A percentile compares a stretch with the other conserved stretches of the same genome.
phyloP scores from a whole-genome alignment of 2,888 invertebrate species.

The Leucophenga maculata region DNA sequence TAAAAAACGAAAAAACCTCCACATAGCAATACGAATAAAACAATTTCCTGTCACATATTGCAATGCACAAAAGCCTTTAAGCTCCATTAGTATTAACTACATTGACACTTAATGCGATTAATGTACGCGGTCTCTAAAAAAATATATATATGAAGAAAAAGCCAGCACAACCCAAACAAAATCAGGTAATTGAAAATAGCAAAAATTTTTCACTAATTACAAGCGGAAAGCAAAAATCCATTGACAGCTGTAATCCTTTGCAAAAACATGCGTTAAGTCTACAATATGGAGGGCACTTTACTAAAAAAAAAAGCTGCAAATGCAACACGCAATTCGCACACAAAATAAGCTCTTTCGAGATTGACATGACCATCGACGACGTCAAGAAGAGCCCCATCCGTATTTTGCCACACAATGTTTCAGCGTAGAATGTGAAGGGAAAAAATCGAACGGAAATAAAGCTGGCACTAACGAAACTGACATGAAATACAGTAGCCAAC shows the following conservation, averaged over 20 bases:
- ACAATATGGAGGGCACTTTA: too few relatives aligned
- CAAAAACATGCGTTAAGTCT: conserved; percentile 20
- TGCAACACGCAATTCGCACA: conserved; percentile 15
- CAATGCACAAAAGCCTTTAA: conserved; percentile 31
- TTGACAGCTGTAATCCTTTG: conserved; percentile 30
- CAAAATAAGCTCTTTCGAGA: conserved; percentile 13
- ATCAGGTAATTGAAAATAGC: conserved; percentile 16
- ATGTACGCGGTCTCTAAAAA: conserved; percentile 27
- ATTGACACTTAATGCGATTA: conserved; percentile 40
- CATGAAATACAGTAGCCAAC: not conserved
- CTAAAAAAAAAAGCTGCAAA: not conserved
- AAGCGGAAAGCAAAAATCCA: conserved; percentile 4
- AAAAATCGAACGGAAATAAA: conserved; percentile 10
- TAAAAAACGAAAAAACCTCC: not conserved
- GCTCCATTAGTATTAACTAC: conserved; percentile 48
- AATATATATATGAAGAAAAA: not conserved
- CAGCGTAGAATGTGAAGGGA: not conserved
- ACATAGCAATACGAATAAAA: conserved; percentile 13
- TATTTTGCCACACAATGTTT: not conserved
- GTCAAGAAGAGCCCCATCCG: not conserved
- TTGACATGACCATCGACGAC: conserved; percentile 7
- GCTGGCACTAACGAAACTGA: not conserved
- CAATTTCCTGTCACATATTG: too few relatives aligned
- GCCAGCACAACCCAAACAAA: not conserved
- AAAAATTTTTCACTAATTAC: conserved; percentile 14